Evolutionary conservation across 2,888 invertebrate species (phyloP).

Genomic region (Helobdella robusta): DNA sequence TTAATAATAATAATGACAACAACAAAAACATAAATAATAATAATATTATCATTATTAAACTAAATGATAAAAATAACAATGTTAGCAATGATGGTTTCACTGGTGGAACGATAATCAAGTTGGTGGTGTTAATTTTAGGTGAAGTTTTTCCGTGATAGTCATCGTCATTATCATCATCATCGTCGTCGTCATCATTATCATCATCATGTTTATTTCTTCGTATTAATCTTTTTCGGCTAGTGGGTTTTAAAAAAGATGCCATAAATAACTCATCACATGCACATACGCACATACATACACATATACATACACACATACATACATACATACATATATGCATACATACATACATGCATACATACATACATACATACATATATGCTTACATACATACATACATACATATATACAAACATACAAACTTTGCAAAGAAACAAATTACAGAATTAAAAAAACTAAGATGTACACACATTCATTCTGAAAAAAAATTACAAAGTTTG

Average conservation of each 20-base stretch:
- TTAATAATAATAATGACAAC: too few species aligned
- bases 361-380: constrained; percentile 15
- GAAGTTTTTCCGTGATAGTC: too few species aligned
- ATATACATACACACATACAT: constrained; percentile 10
- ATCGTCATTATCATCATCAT: not conserved
- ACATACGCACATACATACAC: constrained; percentile 14
- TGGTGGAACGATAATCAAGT: not conserved
- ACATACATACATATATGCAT: not conserved
- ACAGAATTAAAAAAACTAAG: too few species aligned
- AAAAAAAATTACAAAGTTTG: too few species aligned
- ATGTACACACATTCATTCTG: too few species aligned
- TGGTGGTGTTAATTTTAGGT: not conserved
- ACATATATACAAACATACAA: constrained; percentile 11
- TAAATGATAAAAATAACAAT: not conserved
- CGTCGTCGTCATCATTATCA: not conserved
- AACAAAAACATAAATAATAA: not conserved
- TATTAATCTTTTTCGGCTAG: not conserved
- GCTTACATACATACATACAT: not conserved
- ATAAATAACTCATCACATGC: not conserved
- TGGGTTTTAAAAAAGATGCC: not conserved
- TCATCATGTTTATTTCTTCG: not conserved
- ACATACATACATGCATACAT: constrained; percentile 11
- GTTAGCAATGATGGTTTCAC: not conserved
- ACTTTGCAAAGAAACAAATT: too few species aligned
- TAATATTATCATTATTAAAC: not conserved